A percentile compares a stretch with the other conserved stretches of the same genome.
Evolutionary conservation across 2,797 vertebrate species (phyloP).

Genomic region (Tragopan temminckii): DNA sequence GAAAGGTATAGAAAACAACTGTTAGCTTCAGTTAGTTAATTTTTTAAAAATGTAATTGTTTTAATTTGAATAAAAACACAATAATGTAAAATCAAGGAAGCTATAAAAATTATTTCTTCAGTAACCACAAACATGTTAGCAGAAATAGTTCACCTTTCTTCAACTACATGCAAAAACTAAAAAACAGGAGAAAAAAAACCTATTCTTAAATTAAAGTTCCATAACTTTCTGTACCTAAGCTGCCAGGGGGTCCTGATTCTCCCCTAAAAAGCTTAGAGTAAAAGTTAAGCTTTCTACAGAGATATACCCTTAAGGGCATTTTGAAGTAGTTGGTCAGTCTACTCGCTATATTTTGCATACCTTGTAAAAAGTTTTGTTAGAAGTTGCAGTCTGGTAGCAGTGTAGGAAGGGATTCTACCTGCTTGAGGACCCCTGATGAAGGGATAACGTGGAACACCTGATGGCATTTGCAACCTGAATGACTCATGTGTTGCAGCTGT

Average conservation of each 20-base stretch:
- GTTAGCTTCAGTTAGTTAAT: too few relatives aligned
- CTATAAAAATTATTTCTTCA: not conserved
- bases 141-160: not conserved
- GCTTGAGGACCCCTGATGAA: not conserved
- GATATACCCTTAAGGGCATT: rapidly evolving
- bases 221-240: rapidly evolving
- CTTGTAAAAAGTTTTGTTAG: rapidly evolving
- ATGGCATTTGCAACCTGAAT: not conserved
- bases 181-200: too few relatives aligned
- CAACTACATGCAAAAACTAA: rapidly evolving
- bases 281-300: rapidly evolving
- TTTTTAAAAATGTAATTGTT: too few relatives aligned
- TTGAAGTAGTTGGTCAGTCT: rapidly evolving
- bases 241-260: not conserved
- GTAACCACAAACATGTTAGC: not conserved
- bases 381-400: not conserved
- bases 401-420: not conserved
- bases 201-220: not conserved
- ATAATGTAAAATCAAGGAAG: not conserved
- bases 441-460: rapidly evolving
- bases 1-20: rapidly evolving
- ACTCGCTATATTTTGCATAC: rapidly evolving
- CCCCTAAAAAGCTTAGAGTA: rapidly evolving
- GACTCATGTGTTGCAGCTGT: not conserved
- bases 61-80: not conserved